Percentiles rank a stretch among this genome's conserved stretches.
Conservation (phyloP, 2,888 invertebrate genomes). For the Osmoderma eremita region DNA sequence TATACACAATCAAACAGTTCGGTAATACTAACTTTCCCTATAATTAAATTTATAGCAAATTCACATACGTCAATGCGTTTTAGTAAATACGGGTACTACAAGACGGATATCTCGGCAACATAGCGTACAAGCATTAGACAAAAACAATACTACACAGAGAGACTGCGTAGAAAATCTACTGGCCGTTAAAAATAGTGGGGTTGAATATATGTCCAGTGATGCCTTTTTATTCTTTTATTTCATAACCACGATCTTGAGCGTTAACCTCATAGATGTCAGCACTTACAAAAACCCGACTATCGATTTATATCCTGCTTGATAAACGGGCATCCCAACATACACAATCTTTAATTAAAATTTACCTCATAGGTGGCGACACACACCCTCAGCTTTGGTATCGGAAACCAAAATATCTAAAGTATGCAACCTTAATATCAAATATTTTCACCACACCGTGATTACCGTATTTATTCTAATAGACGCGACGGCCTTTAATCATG, state of each 20-base stretch:
- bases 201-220: conserved; percentile 3
- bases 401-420: no score
- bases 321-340: no score
- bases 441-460: no score
- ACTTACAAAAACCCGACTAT: not conserved
- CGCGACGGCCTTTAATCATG: no score
- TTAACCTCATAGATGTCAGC: not conserved
- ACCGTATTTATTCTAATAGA: no score
- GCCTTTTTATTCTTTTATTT: conserved; percentile 1
- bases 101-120: conserved; percentile 17
- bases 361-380: no score
- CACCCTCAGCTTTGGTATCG: no score
- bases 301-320: no score
- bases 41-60: conserved; percentile 11
- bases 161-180: conserved; percentile 27
- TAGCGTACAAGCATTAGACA: conserved; percentile 27
- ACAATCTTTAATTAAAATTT: no score
- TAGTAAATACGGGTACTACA: conserved; percentile 1
- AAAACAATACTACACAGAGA: conserved; percentile 30
- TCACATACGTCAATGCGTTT: conserved; percentile 28
- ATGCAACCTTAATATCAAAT: no score
- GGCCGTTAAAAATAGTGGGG: conserved; percentile 30
- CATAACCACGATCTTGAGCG: not conserved
- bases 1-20: conserved; percentile 3
- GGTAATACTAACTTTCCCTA: conserved; percentile 19